phyloP scores from a whole-genome alignment of 2,797 vertebrate species.

The Yasuhikotakia modesta region DNA sequence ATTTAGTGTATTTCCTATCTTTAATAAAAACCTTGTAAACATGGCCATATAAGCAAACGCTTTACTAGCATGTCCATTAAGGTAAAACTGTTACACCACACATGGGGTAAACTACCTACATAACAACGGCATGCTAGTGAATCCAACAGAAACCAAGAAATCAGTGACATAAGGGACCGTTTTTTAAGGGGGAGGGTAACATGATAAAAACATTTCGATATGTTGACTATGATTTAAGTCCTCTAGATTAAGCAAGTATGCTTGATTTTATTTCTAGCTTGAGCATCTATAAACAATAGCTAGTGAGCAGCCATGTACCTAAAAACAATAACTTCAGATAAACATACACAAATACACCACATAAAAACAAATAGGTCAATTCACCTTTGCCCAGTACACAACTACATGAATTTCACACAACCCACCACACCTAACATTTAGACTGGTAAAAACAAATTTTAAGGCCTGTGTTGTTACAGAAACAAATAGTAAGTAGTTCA shows the following conservation, averaged over 20 bases:
- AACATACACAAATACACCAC: neutral
- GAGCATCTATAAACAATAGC: too few relatives aligned
- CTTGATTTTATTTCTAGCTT: conserved; percentile 31
- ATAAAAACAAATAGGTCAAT: conserved; percentile 76
- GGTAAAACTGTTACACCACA: neutral
- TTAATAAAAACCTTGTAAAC: neutral
- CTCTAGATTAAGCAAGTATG: conserved; percentile 25
- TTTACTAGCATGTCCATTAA: too few relatives aligned
- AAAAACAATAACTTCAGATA: conserved; percentile 8
- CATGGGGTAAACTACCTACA: neutral
- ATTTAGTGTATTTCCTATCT: neutral
- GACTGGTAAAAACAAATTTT: conserved; percentile 58
- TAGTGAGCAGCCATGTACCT: too few relatives aligned
- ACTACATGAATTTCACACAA: conserved; percentile 70
- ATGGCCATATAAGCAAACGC: neutral
- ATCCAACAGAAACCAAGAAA: neutral
- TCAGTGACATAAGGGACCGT: too few relatives aligned
- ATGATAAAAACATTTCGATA: conserved; percentile 18
- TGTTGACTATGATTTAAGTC: conserved; percentile 16
- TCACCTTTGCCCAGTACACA: conserved; percentile 84
- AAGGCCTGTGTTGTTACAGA: conserved; percentile 63
- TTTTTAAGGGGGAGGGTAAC: neutral
- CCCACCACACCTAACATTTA: conserved; percentile 72
- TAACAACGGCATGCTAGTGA: too few relatives aligned
- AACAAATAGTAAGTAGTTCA: neutral